These are phyloP conservation scores for Melieria picta DNA, from an alignment of 2,888 invertebrate genomes.

Conservation along the genomic window DNA sequence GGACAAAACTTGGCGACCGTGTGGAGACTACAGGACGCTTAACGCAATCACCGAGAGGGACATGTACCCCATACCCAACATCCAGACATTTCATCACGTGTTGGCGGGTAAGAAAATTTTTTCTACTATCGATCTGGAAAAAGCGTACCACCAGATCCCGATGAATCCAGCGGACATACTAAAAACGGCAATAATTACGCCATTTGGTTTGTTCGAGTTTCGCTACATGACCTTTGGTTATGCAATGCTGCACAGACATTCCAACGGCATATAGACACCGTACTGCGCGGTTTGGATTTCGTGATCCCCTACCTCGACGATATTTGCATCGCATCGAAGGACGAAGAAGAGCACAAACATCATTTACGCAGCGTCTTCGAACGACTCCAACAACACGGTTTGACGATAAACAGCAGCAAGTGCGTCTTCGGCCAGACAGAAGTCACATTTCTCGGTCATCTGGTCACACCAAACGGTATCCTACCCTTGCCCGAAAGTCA, in stretches of 20 bases:
- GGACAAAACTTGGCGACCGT: conserved; percentile 35
- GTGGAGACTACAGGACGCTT: conserved; percentile 33
- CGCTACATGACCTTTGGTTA: too few species aligned
- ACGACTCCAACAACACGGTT: conserved; percentile 31
- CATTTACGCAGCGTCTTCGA: conserved; percentile 44
- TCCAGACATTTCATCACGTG: conserved; percentile 40
- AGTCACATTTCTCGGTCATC: too few species aligned
- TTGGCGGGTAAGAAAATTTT: conserved; percentile 43
- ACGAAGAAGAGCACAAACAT: conserved; percentile 41
- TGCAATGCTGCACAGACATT: too few species aligned
- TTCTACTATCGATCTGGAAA: too few species aligned
- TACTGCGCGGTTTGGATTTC: conserved; percentile 46
- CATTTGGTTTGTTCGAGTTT: too few species aligned
- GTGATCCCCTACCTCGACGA: conserved; percentile 50
- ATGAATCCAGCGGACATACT: neutral
- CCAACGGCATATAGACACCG: conserved; percentile 54
- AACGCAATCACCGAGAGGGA: conserved; percentile 52
- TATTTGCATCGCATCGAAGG: conserved; percentile 46
- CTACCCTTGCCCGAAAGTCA: conserved; percentile 36
- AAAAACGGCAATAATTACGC: neutral
- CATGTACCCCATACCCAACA: conserved; percentile 52
- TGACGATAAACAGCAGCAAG: conserved; percentile 32
- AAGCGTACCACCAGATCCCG: neutral
- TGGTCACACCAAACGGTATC: conserved; percentile 28
- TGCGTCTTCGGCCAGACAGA: conserved; percentile 32